Percentiles rank a stretch among this genome's conserved stretches.
phyloP scores from a whole-genome alignment of 2,797 vertebrate genomes.

The Trichosurus vulpecula region DNA sequence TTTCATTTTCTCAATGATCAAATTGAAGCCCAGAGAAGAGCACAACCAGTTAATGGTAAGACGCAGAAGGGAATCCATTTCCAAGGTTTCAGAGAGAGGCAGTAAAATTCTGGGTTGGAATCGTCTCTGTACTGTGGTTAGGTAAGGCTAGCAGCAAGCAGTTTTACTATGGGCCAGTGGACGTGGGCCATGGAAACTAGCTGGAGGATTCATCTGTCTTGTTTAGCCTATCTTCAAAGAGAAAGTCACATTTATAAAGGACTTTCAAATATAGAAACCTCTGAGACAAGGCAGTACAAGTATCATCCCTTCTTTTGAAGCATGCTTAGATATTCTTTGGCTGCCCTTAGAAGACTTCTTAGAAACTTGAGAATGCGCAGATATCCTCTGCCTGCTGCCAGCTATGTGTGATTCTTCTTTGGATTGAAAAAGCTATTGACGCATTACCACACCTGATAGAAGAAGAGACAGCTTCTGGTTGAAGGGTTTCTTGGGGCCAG shows the following conservation, averaged over 20 bases:
- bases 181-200: neutral
- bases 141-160: neutral
- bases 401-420: neutral
- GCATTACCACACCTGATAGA: neutral
- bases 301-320: neutral
- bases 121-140: neutral
- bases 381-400: neutral
- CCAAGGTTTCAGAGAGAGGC: neutral
- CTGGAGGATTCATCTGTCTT: neutral
- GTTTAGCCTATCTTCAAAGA: neutral
- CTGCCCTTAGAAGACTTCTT: neutral
- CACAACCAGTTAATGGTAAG: neutral
- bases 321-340: neutral
- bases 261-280: neutral
- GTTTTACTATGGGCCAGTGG: neutral
- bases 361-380: neutral
- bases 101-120: too few relatives aligned
- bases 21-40: neutral
- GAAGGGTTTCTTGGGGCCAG: neutral
- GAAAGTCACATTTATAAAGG: neutral
- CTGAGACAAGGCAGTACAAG: neutral
- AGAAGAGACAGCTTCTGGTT: neutral
- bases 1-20: neutral
- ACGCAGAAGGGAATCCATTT: neutral
- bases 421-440: neutral